phyloP scores from a whole-genome alignment of 2,113 vertebrate genomes.

The Hymenochirus boettgeri region DNA sequence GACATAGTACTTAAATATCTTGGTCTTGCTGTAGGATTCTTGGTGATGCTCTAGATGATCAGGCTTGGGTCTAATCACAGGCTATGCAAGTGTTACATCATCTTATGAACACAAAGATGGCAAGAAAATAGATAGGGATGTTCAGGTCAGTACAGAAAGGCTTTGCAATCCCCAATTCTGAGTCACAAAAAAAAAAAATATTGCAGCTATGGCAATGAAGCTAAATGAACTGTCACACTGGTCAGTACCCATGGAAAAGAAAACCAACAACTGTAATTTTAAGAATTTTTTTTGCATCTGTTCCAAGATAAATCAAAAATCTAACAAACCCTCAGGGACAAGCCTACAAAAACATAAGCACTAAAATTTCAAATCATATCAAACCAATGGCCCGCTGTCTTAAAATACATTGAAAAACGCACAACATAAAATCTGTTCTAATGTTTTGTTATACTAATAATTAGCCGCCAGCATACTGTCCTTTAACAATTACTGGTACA shows the following conservation, averaged over 20 bases:
- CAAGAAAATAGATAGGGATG: conserved; percentile 55
- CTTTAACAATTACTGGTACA: too few relatives aligned
- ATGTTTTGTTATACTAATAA: too few relatives aligned
- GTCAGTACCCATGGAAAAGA: conserved; percentile 49
- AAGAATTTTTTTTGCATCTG: conserved; percentile 44
- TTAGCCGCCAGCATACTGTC: too few relatives aligned
- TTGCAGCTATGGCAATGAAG: conserved; percentile 42
- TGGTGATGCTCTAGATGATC: conserved; percentile 35
- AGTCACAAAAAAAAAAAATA: conserved; percentile 31
- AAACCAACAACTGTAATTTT: conserved; percentile 34
- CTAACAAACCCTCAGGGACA: too few relatives aligned
- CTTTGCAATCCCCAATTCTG: conserved; percentile 44
- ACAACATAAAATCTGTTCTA: too few relatives aligned
- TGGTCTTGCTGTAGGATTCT: conserved; percentile 52
- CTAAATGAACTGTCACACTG: conserved; percentile 45
- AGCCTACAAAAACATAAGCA: too few relatives aligned
- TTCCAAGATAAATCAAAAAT: too few relatives aligned
- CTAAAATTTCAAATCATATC: too few relatives aligned
- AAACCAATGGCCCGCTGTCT: too few relatives aligned
- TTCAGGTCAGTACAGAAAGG: conserved; percentile 47
- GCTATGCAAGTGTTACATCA: conserved; percentile 35
- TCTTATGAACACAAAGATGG: conserved; percentile 47
- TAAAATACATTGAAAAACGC: too few relatives aligned
- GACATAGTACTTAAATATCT: conserved; percentile 55
- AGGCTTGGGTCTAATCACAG: conserved; percentile 37